Percentiles rank a stretch among this genome's conserved stretches.
These are phyloP conservation scores for Oryzias dopingdopingensis DNA, from an alignment of 2,797 vertebrate genomes.

Conservation along the genomic window DNA sequence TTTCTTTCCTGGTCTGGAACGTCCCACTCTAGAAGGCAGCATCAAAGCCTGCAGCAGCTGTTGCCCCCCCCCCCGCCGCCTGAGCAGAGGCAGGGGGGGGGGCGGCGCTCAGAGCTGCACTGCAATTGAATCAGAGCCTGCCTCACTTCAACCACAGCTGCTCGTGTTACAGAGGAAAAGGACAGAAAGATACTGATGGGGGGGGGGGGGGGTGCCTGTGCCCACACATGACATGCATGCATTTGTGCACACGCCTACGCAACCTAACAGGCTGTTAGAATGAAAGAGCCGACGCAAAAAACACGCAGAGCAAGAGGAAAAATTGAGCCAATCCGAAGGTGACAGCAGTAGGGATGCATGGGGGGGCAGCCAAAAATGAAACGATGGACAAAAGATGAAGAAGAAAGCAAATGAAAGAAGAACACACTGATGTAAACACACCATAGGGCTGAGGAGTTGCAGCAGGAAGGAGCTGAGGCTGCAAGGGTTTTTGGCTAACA, in stretches of 20 bases:
- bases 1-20: conserved; percentile 5
- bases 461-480: conserved; percentile 23
- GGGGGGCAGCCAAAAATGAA: conserved; percentile 27
- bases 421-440: neutral
- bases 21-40: conserved; percentile 14
- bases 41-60: conserved; percentile 51
- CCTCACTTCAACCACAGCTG: conserved; percentile 74
- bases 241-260: conserved; percentile 3
- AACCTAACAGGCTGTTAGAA: conserved; percentile 34
- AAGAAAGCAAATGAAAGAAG: conserved; percentile 3
- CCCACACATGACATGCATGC: conserved; percentile 17
- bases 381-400: conserved; percentile 1
- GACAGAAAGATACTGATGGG: conserved; percentile 39
- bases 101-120: conserved; percentile 48
- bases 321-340: conserved; percentile 24
- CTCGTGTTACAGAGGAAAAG: conserved; percentile 71
- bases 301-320: conserved; percentile 4
- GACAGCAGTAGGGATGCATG: conserved; percentile 16
- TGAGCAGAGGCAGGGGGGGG: conserved; percentile 39
- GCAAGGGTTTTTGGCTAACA: conserved; percentile 23
- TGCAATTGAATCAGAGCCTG: conserved; percentile 75
- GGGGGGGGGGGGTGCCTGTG: conserved; percentile 15
- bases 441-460: neutral
- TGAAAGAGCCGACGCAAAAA: conserved; percentile 15
- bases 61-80: conserved; percentile 35